Evolutionary conservation across 2,797 vertebrate genomes (phyloP), one percentile per base, ranked within the genome.

Genomic region (Lithobates sylvaticus): DNA sequence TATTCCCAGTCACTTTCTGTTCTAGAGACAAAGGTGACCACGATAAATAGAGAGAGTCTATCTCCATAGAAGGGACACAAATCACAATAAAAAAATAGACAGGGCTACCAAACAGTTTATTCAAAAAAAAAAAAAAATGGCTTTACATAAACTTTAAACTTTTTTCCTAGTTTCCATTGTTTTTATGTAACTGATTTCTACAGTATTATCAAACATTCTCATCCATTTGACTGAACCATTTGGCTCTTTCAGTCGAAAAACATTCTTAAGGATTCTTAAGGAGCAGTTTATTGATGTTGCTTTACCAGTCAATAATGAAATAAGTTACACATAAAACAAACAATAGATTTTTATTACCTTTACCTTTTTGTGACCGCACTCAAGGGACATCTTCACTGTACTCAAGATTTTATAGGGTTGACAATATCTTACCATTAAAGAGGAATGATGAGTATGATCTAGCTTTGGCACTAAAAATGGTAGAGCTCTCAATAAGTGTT

Each of bases 301-400:
- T 72, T 10, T n/a, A 23, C 34, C 70, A 42, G 36, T 72, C 34
- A 72, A 72, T 71, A 61, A 29, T 44, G 36, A 58, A 78, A 65
- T 67, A 78, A 23, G 54, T 44, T 68, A 15, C 73, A n/a, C 39
- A 36, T 23, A 81, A 68, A 47, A 18, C 23, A 44, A 69, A 67
- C 32, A 54, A 76, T 84, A 34, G 27, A 79, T 93, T 92, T 93
- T 93, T 86, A 92, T 92, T 88, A 88, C 93, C 13, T 72, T 71
- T 61, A 76, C 70, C 75, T 65, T 81, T 86, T 82, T 86, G 77
- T 82, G 76, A 44, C 72, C 9, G 10, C 75, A 83, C 74, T 83
- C 79, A 78, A 72, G 50, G 54, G 68, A 72, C 78, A 72, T 78
- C 26, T 77, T 42, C 79, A 42, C 76, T 77, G 73, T 76, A 71